Conservation (phyloP, 2,888 invertebrate genomes). For the Deilephila porcellus region DNA sequence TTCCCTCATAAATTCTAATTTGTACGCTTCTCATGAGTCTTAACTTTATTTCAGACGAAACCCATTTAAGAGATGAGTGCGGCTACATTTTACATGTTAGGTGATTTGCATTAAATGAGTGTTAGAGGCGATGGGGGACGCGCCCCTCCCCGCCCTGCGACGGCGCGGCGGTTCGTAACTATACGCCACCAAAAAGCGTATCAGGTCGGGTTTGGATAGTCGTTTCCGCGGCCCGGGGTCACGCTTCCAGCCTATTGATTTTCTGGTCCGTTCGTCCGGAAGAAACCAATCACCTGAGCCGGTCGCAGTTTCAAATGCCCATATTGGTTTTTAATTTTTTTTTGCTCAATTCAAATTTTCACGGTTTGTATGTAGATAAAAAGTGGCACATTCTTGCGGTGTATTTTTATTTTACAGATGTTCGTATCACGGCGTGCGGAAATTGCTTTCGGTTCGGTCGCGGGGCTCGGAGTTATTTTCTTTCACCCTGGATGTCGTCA, state of each 20-base stretch:
- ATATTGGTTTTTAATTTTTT: conserved; percentile 2
- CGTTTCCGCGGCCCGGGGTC: conserved; percentile 40
- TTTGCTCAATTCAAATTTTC: background rate
- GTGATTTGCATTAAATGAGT: conserved; percentile 23
- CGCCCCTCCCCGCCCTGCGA: background rate
- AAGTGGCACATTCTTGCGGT: background rate
- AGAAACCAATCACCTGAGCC: conserved; percentile 38
- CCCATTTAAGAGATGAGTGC: conserved; percentile 13
- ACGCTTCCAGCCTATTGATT: conserved; percentile 41
- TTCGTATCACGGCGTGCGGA: background rate
- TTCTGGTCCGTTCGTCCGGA: conserved; percentile 41
- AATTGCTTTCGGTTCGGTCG: background rate
- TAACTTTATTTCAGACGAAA: conserved; percentile 14
- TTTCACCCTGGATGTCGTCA: background rate
- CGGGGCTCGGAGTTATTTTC: background rate
- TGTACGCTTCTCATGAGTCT: conserved; percentile 18
- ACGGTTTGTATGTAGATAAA: conserved; percentile 22
- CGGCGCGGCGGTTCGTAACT: background rate
- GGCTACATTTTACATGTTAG: conserved; percentile 26
- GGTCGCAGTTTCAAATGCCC: background rate
- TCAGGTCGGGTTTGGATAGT: conserved; percentile 33
- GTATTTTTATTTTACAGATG: conserved; percentile 15
- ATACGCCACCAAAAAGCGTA: conserved; percentile 25
- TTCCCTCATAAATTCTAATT: conserved; percentile 20
- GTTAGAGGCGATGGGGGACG: conserved; percentile 1